These are phyloP conservation scores for Apostichopus parvimensis DNA, from an alignment of 35 echinoderm and acorn worm genomes.

Conservation along the genomic window DNA sequence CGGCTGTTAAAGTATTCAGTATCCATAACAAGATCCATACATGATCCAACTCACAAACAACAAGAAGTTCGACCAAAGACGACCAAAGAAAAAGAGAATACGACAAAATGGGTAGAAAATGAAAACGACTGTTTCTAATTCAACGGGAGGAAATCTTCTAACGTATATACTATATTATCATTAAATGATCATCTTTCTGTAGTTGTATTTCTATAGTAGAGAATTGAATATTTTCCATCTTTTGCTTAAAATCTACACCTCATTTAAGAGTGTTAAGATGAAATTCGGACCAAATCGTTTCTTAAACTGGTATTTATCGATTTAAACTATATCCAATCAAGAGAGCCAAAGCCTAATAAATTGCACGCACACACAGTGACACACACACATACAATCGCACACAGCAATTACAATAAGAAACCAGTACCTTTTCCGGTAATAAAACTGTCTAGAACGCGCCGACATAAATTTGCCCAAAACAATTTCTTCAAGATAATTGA, in stretches of 20 bases:
- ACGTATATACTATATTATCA: too few species aligned
- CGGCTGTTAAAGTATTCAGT: too few species aligned
- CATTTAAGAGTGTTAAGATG: not conserved
- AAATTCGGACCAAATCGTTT: not conserved
- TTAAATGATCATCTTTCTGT: not conserved
- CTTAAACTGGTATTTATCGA: not conserved
- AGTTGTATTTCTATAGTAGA: not conserved
- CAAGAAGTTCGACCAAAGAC: too few species aligned
- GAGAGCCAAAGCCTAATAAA: not conserved
- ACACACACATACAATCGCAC: not conserved
- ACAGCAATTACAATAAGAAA: not conserved
- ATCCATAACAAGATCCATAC: too few species aligned
- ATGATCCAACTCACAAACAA: too few species aligned
- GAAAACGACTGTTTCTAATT: too few species aligned
- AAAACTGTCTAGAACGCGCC: constrained; percentile 6
- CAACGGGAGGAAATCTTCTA: too few species aligned
- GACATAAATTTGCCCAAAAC: not conserved
- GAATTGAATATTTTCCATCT: not conserved
- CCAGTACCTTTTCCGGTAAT: not conserved
- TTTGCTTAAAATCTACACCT: not conserved
- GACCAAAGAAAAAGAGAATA: too few species aligned
- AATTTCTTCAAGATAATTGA: not conserved
- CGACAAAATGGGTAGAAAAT: too few species aligned
- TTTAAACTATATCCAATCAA: not conserved
- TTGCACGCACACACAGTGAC: not conserved